Base-by-base conservation (phyloP, 1,140 invertebrate species). In the Diachasma alloeum region DNA sequence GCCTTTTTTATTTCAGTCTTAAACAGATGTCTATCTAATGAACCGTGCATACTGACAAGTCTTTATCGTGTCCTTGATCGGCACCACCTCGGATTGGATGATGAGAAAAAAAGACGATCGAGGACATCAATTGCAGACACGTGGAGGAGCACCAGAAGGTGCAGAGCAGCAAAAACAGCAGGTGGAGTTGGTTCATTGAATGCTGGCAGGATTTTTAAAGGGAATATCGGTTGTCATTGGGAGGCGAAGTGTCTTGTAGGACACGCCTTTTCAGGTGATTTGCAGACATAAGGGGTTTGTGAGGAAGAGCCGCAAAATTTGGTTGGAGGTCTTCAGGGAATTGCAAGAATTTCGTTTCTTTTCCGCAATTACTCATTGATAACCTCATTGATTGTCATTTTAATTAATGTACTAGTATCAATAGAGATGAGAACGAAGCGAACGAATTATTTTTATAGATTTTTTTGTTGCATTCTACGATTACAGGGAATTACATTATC, bases 21-120 rank as follows among this genome's bases (percentile, higher is more conserved):
- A 24, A 31, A 39, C 36, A 73, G 75, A 77, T 77, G 69, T 72
- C 75, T 66, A 77, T 77, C 26, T 26, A 72, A 31, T 22, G 39
- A 42, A 22, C 44, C 42, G n/a, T 70, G 67, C 44, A 22, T 56
- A 26, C 59, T 56, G 48, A 56, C 48, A 56, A 19, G 19, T 63
- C 66, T 31, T 48, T 70, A 69, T 70, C 67, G 74, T 36, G 59
- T 67, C 31, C 17, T 39, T 59, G 56, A 24, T 44, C 67, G 24
- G 15, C 42, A 37, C 22, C 17, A 53, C 67, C 74, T 31, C 24
- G 36, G 22, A 59, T 31, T 66, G 63, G 9, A 67, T 17, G 59
- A 63, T 1, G n/a, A 22, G 17, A 56, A 56, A 22, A 22, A 22
- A 22, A 56, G n/a, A 22, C 19, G 15, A 56, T 56, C 48, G 48